These are phyloP conservation scores for Troglohyphantes excavatus DNA, from an alignment of 2,888 invertebrate genomes.

Conservation along the genomic window DNA sequence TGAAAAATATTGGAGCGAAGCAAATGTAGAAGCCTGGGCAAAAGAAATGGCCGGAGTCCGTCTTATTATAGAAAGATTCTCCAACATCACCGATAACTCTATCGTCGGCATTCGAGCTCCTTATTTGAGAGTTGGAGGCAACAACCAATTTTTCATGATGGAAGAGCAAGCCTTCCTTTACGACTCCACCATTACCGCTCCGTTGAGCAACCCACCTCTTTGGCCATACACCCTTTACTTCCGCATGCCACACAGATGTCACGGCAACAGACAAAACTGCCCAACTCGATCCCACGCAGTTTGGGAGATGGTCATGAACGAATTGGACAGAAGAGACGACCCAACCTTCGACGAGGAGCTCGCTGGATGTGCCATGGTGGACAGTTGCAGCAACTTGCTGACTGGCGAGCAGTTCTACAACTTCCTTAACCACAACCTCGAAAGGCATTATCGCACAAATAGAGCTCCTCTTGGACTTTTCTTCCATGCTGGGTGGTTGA, in stretches of 20 bases:
- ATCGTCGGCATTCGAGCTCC: conserved; percentile 94
- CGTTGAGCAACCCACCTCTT: conserved; percentile 92
- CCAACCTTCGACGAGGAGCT: conserved; percentile 96
- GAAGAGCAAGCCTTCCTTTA: conserved; percentile 96
- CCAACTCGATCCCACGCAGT: conserved; percentile 92
- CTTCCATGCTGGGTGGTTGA: conserved; percentile 97
- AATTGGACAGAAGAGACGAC: conserved; percentile 95
- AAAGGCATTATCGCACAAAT: conserved; percentile 95
- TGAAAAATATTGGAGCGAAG: conserved; percentile 93
- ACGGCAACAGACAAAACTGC: conserved; percentile 92
- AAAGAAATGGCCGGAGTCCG: conserved; percentile 97
- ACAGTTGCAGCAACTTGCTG: conserved; percentile 96
- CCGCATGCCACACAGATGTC: conserved; percentile 93
- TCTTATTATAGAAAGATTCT: conserved; percentile 88
- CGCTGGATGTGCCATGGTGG: conserved; percentile 96
- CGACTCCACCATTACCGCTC: conserved; percentile 96
- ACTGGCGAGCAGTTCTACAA: conserved; percentile 92
- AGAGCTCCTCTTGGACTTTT: conserved; percentile 92
- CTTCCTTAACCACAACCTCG: conserved; percentile 95
- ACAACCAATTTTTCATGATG: conserved; percentile 98
- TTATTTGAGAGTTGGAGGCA: conserved; percentile 94
- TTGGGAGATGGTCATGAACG: conserved; percentile 99
- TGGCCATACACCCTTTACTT: conserved; percentile 99
- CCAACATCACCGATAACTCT: conserved; percentile 95
- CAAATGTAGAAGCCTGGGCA: conserved; percentile 94